These are phyloP conservation scores for Melospiza georgiana DNA, from an alignment of 2,113 vertebrate species.

Conservation along the genomic window DNA sequence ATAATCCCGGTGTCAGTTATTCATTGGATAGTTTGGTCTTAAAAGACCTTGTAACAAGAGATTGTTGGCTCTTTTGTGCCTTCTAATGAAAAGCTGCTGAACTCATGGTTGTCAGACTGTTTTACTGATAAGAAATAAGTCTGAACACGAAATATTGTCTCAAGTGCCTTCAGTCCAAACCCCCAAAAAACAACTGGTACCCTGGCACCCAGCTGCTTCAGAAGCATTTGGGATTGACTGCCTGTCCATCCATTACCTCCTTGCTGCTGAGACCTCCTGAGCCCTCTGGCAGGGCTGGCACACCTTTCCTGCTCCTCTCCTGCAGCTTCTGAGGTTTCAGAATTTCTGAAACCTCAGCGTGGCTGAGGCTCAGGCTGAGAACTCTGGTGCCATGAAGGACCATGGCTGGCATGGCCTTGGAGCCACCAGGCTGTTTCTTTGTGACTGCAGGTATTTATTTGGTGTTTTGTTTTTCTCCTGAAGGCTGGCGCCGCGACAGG, in stretches of 20 bases:
- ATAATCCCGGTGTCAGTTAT: too few species aligned
- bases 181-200: too few species aligned
- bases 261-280: neutral
- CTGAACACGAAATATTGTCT: too few species aligned
- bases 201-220: neutral
- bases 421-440: neutral
- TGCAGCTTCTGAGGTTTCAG: neutral
- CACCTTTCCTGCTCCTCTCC: neutral
- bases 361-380: neutral
- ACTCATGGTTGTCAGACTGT: too few species aligned
- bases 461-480: neutral
- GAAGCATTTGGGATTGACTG: neutral
- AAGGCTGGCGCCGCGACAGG: conserved; percentile 85
- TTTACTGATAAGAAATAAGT: too few species aligned
- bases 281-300: neutral
- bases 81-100: too few species aligned
- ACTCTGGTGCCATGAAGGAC: too few species aligned
- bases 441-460: neutral
- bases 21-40: too few species aligned
- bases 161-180: too few species aligned
- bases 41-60: too few species aligned
- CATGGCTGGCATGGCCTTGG: neutral
- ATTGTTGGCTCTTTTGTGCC: too few species aligned
- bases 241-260: neutral
- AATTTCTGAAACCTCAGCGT: neutral